Evolutionary conservation across 2,888 invertebrate species (phyloP), one percentile per base, ranked within the genome.

Genomic region (Mesorhabditis sp.): DNA sequence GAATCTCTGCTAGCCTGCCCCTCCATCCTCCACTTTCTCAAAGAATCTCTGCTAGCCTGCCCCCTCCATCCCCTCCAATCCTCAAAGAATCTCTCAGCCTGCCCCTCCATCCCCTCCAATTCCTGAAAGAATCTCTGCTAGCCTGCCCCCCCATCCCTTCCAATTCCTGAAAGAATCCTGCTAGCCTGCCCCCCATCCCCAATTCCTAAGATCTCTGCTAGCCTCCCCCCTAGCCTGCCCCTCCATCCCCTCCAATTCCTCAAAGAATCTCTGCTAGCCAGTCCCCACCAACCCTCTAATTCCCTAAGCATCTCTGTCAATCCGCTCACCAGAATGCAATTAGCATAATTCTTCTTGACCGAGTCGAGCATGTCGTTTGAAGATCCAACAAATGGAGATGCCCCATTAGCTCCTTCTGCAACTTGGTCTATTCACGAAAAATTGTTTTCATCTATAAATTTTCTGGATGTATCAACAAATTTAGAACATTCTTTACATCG

Each of bases 361-460:
- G 50, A 28, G 10, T 67, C 65, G 44, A 72, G 43, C 6, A 72
- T 66, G 45, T 68, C 66, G 5, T 62, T 10, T 6, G 62, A 58
- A n/a, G 68, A 67, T 13, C 72, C 74, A 41, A 74, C 72, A 64
- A 70, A 74, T 4, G 74, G 74, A 44, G 72, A 70, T 2, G 72
- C 72, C 3, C 72, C 74, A 44, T 74, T 74, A 62, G 66, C 63
- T 28, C 72, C 72, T 43, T 72, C 72, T 69, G 70, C 50, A 43
- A 62, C 43, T 65, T 28, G 13, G 28, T 28, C 28, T 28, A 28
- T 28, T 28, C 28, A 28, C 28, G 28, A 28, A 28, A 28, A 28
- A 28, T 28, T 28, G 28, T 28, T 28, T 28, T 28, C 28, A 28
- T 28, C 28, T 28, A 28, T 28, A 28, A 28, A 28, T 28, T 28